Evolutionary conservation across 2,797 vertebrate genomes (phyloP).

Genomic region (Sardinella longiceps): DNA sequence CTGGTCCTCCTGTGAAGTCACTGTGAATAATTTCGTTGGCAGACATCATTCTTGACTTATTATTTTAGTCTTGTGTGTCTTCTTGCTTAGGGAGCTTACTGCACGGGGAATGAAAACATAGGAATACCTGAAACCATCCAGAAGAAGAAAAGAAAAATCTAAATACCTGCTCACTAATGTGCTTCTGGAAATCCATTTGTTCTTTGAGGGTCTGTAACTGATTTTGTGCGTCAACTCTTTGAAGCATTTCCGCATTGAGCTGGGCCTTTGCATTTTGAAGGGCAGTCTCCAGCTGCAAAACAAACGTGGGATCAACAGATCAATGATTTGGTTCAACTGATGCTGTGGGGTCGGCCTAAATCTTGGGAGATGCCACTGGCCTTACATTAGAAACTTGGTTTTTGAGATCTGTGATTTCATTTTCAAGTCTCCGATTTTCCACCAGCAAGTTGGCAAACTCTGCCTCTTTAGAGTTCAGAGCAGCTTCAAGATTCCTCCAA

Average conservation of each 20-base stretch:
- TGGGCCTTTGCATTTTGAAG: slow-evolving; percentile 75
- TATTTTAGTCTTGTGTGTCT: neutral
- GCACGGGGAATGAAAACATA: neutral
- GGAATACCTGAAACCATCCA: neutral
- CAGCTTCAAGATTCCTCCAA: slow-evolving; percentile 71
- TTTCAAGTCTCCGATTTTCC: slow-evolving; percentile 65
- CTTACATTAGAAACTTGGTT: slow-evolving; percentile 74
- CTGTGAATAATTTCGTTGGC: neutral
- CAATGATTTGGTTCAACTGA: neutral
- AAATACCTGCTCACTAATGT: slow-evolving; percentile 77
- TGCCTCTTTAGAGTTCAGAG: slow-evolving; percentile 73
- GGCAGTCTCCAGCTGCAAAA: slow-evolving; percentile 39
- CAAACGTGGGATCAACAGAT: neutral
- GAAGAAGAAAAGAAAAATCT: neutral
- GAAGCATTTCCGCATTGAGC: slow-evolving; percentile 78
- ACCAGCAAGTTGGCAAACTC: slow-evolving; percentile 72
- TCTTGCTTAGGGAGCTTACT: neutral
- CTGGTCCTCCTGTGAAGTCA: too few relatives aligned
- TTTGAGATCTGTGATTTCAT: slow-evolving; percentile 67
- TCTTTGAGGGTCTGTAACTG: slow-evolving; percentile 78
- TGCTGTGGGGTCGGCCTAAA: neutral
- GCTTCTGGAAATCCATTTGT: slow-evolving; percentile 80
- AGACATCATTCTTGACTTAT: neutral
- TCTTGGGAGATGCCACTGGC: neutral
- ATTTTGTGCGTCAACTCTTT: slow-evolving; percentile 80